Base-by-base conservation (phyloP, 2,113 vertebrate genomes). In the Siniperca chuatsi region DNA sequence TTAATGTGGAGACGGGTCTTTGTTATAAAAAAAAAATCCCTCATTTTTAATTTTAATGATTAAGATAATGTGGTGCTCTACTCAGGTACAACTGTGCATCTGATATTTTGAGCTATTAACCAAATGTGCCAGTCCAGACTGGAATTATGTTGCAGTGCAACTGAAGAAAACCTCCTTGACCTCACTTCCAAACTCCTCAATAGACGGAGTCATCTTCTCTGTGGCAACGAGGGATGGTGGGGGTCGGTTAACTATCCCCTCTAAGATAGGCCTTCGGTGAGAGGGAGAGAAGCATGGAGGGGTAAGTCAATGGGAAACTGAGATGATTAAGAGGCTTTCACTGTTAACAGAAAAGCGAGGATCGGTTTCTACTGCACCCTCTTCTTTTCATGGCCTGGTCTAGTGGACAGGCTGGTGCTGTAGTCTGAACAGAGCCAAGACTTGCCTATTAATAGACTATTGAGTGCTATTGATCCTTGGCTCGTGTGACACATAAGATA, bases 401-500 rank as follows among this genome's bases (percentile, higher is more conserved):
- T 84, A 81, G 90, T 92, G 92, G 93, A 95, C 94, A 91, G 93
- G 85, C 93, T 87, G 87, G 85, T 89, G 92, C 94, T 93, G 84
- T 86, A 88, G 86, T 87, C 94, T 93, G 92, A 95, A 92, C 92
- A 84, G 86, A 93, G 92, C 90, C 85, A 89, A 85, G 88, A 91
- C 94, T 91, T 84, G 92, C 90, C 94, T 96, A 96, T 96, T 96
- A 96, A 96, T 96, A 96, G 95, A 94, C 92, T 96, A 96, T 96
- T 94, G 95, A 96, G 94, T 94, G 81, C 72, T 94, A 96, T 96
- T 89, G 96, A 96, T 96, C 92, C 87, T 75, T 91, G 93, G 93
- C 95, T 94, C 90, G 52, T 92, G 92, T 95, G 94, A 95, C 94
- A 95, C 94, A 91, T 84, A 87, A 92, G 94, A 94, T 95, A 96